Conservation (phyloP, 2,113 vertebrate genomes). For the Chloropsis cyanopogon region DNA sequence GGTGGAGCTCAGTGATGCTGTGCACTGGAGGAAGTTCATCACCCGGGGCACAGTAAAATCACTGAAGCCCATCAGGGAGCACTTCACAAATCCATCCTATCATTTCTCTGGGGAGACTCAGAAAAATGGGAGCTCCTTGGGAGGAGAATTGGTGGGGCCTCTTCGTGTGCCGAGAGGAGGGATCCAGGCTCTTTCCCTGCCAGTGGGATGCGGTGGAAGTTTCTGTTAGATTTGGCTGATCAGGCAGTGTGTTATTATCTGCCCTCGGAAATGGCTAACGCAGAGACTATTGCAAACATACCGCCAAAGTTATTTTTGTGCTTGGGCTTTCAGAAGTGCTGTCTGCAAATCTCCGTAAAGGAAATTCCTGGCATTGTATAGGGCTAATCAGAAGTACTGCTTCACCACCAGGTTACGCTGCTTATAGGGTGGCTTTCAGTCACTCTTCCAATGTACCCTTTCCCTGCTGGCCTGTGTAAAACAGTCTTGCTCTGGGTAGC, state of each 20-base stretch:
- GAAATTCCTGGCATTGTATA: conserved; percentile 59
- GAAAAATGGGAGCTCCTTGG: background rate
- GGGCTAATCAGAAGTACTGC: conserved; percentile 22
- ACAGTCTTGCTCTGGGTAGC: background rate
- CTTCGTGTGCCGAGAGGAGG: background rate
- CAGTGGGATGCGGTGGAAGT: conserved; percentile 1
- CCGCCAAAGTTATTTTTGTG: conserved; percentile 30
- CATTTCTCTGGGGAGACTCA: background rate
- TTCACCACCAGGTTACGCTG: background rate
- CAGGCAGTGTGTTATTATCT: background rate
- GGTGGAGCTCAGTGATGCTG: background rate
- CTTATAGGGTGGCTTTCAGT: background rate
- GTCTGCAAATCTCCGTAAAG: conserved; percentile 20
- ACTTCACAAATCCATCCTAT: background rate
- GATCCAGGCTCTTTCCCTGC: background rate
- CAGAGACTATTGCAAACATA: conserved; percentile 32
- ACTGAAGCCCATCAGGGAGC: background rate
- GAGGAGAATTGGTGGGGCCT: background rate
- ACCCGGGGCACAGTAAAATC: background rate
- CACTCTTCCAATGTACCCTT: background rate
- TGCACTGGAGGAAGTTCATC: background rate
- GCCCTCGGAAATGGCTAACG: background rate
- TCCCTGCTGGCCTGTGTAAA: background rate
- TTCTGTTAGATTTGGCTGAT: conserved; percentile 12
- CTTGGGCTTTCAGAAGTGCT: background rate